Percentiles rank a stretch among this genome's conserved stretches.
These are phyloP conservation scores for Heliconius hortense DNA, from an alignment of 2,888 invertebrate genomes.

Conservation along the genomic window DNA sequence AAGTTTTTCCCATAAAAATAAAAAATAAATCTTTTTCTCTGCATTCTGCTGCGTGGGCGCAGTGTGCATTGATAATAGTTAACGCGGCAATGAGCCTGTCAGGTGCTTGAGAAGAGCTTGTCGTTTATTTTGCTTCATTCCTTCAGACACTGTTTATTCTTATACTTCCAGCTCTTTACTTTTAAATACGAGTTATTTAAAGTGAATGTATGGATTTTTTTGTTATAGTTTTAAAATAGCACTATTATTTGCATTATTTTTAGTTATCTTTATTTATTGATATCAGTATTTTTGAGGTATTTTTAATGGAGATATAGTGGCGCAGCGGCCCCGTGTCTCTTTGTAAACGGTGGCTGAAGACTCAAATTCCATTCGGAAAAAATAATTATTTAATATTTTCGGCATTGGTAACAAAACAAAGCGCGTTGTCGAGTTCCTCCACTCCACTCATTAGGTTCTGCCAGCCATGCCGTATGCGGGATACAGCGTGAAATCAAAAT, in stretches of 20 bases:
- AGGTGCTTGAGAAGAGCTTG: conserved; percentile 66
- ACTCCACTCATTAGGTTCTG: neutral
- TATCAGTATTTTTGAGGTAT: neutral
- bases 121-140: conserved; percentile 61
- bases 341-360: no score
- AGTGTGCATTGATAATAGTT: conserved; percentile 57
- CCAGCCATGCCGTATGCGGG: neutral
- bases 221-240: neutral
- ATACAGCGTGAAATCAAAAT: no score
- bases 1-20: neutral
- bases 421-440: neutral
- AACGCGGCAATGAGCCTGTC: conserved; percentile 69
- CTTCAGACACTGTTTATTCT: conserved; percentile 61
- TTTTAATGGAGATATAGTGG: no score
- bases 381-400: no score
- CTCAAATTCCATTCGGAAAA: no score
- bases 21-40: conserved; percentile 31
- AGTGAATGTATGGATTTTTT: neutral
- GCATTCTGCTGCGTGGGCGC: conserved; percentile 36
- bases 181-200: conserved; percentile 7
- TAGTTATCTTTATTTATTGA: neutral
- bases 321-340: no score
- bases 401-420: neutral
- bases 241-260: neutral
- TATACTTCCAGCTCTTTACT: conserved; percentile 47